phyloP scores from a whole-genome alignment of 1,140 invertebrate species.

The Bombus superbus region DNA sequence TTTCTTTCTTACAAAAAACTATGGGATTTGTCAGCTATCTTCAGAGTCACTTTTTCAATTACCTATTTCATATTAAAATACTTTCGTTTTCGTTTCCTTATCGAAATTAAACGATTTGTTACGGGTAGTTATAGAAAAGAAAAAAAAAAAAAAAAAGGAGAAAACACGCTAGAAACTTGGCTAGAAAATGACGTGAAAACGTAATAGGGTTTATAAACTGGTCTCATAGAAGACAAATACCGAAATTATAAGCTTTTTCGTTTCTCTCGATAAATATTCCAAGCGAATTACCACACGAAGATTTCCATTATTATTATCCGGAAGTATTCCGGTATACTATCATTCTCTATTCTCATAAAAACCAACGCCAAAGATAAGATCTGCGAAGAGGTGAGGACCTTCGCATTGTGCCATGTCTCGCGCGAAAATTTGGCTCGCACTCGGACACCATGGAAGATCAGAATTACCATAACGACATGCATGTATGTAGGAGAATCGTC shows the following conservation, averaged over 20 bases:
- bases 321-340: background rate
- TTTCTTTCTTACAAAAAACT: too few relatives aligned
- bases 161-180: too few relatives aligned
- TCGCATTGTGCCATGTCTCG: conserved; percentile 15
- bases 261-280: background rate
- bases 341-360: background rate
- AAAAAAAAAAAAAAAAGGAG: background rate
- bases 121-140: too few relatives aligned
- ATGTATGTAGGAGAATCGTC: conserved; percentile 68
- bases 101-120: too few relatives aligned
- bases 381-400: conserved; percentile 13
- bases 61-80: too few relatives aligned
- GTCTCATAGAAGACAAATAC: background rate
- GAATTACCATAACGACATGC: conserved; percentile 74
- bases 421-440: conserved; percentile 49
- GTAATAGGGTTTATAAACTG: background rate
- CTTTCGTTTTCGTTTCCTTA: too few relatives aligned
- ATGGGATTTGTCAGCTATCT: too few relatives aligned
- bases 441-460: conserved; percentile 45
- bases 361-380: conserved; percentile 23
- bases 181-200: too few relatives aligned
- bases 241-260: background rate
- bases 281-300: background rate
- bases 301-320: conserved; percentile 6
- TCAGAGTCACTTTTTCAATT: too few relatives aligned